phyloP scores from a whole-genome alignment of 1,140 invertebrate species.

The Panagrolaimus sp. region DNA sequence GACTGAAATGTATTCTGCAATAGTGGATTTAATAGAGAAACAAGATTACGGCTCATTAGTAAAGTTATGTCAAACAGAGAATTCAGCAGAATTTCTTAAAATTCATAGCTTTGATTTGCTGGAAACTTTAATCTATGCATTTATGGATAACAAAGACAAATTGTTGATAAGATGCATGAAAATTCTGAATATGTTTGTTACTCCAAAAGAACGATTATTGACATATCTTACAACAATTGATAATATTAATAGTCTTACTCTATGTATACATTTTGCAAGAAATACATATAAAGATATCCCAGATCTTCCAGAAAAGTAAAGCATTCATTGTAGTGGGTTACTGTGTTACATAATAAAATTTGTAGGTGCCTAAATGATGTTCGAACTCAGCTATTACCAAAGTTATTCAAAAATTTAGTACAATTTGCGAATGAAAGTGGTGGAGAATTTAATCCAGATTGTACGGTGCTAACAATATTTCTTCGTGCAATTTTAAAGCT shows the following conservation, averaged over 20 bases:
- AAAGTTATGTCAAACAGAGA: not conserved
- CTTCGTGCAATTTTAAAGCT: not conserved
- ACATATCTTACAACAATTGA: not conserved
- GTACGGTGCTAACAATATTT: not conserved
- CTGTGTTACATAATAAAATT: not conserved
- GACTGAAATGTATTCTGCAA: not conserved
- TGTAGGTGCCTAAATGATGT: not conserved
- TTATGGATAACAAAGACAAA: not conserved
- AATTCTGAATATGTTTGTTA: not conserved
- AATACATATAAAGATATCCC: not conserved
- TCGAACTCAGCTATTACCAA: not conserved
- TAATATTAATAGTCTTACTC: not conserved
- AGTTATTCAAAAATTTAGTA: not conserved
- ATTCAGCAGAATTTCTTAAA: not conserved
- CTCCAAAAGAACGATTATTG: not conserved
- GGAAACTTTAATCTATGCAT: conserved; percentile 1
- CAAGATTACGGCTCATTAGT: not conserved
- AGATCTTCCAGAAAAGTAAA: not conserved
- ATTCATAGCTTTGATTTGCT: not conserved
- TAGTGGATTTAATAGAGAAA: not conserved
- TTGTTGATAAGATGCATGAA: not conserved
- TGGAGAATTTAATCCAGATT: not conserved
- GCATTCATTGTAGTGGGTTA: not conserved
- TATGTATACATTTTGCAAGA: not conserved
- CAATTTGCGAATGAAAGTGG: conserved; percentile 5